These are phyloP conservation scores for Nicator chloris DNA, from an alignment of 2,113 vertebrate species.

Conservation along the genomic window DNA sequence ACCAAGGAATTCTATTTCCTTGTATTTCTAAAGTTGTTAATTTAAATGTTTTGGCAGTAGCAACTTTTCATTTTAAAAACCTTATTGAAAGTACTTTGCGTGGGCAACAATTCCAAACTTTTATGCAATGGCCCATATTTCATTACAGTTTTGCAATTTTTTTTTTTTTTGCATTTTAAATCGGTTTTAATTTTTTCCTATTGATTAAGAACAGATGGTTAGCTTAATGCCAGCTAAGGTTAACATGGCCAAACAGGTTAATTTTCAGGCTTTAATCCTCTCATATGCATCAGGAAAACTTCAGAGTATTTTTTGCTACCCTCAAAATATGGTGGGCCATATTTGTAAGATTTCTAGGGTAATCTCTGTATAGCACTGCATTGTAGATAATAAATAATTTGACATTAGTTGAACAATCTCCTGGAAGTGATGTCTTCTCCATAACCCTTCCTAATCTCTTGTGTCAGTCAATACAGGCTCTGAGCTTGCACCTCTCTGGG, in stretches of 20 bases:
- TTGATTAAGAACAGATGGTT: background rate
- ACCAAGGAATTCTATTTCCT: background rate
- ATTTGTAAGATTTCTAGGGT: background rate
- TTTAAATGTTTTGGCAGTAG: background rate
- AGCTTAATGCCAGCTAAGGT: background rate
- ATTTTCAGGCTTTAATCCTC: background rate
- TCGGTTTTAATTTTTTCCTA: background rate
- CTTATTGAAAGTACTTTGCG: background rate
- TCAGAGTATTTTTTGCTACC: background rate
- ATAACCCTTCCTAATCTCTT: background rate
- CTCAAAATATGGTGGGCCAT: background rate
- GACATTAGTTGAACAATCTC: background rate
- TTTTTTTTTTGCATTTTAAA: background rate
- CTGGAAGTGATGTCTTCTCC: background rate
- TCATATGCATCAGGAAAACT: background rate
- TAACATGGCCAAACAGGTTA: background rate
- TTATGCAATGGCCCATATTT: background rate
- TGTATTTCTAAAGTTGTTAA: background rate
- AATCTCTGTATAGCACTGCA: background rate
- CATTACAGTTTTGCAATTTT: background rate
- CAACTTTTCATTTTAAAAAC: background rate
- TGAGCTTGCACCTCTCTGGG: background rate
- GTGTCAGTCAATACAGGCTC: background rate
- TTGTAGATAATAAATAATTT: background rate
- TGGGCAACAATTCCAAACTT: background rate